Evolutionary conservation across 1,140 invertebrate species (phyloP), one percentile per base, ranked within the genome.

Genomic region (Cyclargus thomasi): DNA sequence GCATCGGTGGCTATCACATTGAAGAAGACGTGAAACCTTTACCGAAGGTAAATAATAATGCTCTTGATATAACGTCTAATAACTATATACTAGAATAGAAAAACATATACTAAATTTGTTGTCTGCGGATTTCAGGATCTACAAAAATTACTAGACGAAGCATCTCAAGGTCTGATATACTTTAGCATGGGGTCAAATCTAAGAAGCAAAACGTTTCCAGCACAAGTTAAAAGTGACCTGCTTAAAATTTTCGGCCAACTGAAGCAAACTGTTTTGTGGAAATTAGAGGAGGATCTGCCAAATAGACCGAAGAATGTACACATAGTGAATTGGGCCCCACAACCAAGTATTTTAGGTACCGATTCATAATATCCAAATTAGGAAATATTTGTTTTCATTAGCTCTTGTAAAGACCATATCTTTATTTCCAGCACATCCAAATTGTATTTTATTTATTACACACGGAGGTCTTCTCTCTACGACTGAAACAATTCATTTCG

Each of bases 401-500:
- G 29, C 29, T 29, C 4, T 16, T 55, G 4, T n/a, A 55, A 16
- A 55, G 1, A 4, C 18, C 53, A 22, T 23, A 0, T 14, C 14
- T 14, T 0, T 11, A 11, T 2, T 71, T 78, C 35, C 78, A 92
- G 94, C 91, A 22, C 93, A 95, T 81, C 78, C 85, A 0, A 94
- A 94, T 67, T 89, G 93, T 14, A 81, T 89, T 47, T 76, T 91
- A 0, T 94, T 95, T 67, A 92, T 95, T 10, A 93, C 93, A 0
- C 94, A 95, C 73, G 93, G 93, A 4, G 95, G 95, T 22, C 78
- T 94, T 22, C 84, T 94, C 23, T 94, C 94, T 65, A 90, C 91
- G 3, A 91, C 92, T 23, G 95, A 95, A 80, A 90, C 93, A 1
- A 86, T 95, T 21, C 92, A 94, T 77, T 91, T 92, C 70, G 93